A percentile compares a stretch with the other conserved stretches of the same genome.
phyloP scores from a whole-genome alignment of 2,888 invertebrate genomes.

The Cheiracanthium punctorium region DNA sequence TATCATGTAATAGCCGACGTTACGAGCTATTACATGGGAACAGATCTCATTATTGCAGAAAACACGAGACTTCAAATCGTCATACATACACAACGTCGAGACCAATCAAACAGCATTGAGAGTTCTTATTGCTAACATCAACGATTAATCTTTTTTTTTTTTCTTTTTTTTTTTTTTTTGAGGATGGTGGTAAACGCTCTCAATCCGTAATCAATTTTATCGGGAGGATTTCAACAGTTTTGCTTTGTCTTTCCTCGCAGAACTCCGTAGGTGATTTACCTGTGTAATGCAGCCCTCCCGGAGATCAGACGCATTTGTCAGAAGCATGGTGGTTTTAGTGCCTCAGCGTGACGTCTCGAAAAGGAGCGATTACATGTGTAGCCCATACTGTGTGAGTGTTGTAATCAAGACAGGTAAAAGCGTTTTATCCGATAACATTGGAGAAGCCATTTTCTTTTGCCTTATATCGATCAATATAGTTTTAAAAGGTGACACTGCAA shows the following conservation, averaged over 20 bases:
- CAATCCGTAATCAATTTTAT: conserved; percentile 2
- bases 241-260: not conserved
- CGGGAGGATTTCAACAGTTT: conserved; percentile 2
- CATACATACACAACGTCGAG: no score
- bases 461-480: no score
- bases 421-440: not conserved
- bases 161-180: no score
- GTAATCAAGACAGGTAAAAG: conserved; percentile 10
- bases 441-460: not conserved
- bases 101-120: no score
- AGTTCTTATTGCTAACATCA: not conserved
- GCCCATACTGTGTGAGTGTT: not conserved
- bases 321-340: not conserved
- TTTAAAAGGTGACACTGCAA: no score
- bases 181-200: no score
- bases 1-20: no score
- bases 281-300: not conserved
- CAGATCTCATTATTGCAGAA: no score
- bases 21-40: no score
- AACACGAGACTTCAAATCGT: no score
- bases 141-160: conserved; percentile 1
- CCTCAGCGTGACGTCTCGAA: not conserved
- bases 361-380: not conserved
- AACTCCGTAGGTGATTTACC: not conserved
- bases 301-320: not conserved